These are phyloP conservation scores for Alces alces DNA, from an alignment of 2,113 vertebrate species.

Conservation along the genomic window DNA sequence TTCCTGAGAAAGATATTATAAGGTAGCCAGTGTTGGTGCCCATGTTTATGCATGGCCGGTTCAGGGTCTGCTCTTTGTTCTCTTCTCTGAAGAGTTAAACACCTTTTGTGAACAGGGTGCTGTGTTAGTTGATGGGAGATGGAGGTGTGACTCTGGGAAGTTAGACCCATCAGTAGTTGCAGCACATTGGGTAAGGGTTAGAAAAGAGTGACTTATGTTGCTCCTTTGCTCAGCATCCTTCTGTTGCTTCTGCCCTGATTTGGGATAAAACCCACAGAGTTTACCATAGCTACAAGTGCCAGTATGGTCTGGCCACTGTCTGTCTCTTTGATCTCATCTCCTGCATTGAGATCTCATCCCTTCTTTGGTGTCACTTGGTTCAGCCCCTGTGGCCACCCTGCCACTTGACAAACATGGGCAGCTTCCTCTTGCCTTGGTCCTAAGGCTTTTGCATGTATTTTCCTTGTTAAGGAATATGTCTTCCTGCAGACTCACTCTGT, in stretches of 20 bases:
- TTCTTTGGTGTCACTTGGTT: neutral
- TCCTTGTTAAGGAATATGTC: neutral
- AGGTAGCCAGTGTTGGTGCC: neutral
- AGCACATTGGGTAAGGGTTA: accelerated
- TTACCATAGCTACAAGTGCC: neutral
- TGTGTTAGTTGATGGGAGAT: neutral
- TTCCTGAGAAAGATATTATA: neutral
- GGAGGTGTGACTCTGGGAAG: neutral
- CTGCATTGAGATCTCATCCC: neutral
- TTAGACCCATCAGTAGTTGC: neutral
- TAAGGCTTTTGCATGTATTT: neutral
- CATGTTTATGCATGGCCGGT: accelerated
- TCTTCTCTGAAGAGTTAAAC: neutral
- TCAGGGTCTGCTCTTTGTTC: neutral
- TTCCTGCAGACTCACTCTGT: accelerated
- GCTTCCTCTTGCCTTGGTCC: neutral
- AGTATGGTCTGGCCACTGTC: neutral
- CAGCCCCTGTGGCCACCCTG: neutral
- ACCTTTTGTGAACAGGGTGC: neutral
- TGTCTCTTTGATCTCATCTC: neutral
- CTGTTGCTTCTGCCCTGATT: neutral
- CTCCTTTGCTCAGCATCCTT: neutral
- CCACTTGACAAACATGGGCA: neutral
- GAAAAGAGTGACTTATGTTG: neutral
- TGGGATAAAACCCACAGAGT: neutral